Conservation (phyloP, 2,113 vertebrate species). For the Phoenicopterus ruber region DNA sequence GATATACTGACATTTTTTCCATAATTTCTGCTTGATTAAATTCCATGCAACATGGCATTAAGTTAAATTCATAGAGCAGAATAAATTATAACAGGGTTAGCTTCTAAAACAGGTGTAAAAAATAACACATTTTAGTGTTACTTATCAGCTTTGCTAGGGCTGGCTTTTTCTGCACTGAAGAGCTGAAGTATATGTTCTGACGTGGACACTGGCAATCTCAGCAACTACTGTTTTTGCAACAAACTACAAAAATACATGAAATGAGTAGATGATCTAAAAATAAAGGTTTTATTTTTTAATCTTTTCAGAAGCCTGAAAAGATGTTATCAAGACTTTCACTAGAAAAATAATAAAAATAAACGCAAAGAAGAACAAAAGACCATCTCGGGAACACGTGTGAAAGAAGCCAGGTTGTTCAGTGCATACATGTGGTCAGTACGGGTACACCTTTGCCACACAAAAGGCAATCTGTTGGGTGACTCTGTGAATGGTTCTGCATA, state of each 20-base stretch:
- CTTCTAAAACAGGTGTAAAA: constrained; percentile 69
- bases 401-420: not conserved
- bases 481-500: not conserved
- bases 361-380: not conserved
- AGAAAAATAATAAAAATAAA: not conserved
- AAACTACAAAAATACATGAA: constrained; percentile 12
- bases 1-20: constrained; percentile 44
- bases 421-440: rapidly evolving
- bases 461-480: not conserved
- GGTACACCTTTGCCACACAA: not conserved
- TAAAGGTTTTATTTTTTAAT: not conserved
- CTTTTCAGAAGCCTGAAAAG: not conserved
- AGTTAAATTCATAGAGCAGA: constrained; percentile 66
- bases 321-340: not conserved
- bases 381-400: not conserved
- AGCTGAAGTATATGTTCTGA: constrained; percentile 53
- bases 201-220: constrained; percentile 24
- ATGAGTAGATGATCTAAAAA: not conserved
- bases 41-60: constrained; percentile 62
- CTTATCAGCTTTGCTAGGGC: constrained; percentile 61
- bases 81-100: constrained; percentile 70
- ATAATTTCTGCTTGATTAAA: constrained; percentile 62
- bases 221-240: constrained; percentile 19
- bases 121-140: constrained; percentile 70
- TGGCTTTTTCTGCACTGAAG: constrained; percentile 48